Base-by-base conservation (phyloP, 2,113 vertebrate species). In the Microcebus griseorufus region DNA sequence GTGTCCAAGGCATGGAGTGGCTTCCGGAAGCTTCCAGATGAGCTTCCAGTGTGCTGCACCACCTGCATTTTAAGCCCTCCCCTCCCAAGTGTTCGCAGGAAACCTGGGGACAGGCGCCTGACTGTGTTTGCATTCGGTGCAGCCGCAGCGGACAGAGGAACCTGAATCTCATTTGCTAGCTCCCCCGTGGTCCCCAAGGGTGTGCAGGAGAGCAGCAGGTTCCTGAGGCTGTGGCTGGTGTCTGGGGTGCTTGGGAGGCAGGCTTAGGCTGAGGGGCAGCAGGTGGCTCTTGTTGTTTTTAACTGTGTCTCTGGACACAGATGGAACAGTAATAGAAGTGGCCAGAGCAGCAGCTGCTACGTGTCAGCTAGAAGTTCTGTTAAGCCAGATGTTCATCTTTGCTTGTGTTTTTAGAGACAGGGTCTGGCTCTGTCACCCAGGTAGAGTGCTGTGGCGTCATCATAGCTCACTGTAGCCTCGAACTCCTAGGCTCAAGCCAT, bases 61-160 rank as follows among this genome's bases (percentile, higher is more conserved):
- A 2, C 22, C 51, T 48, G 25, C 39, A 6, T 4, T 9, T 32
- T 6, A 79, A 70, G 51, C 39, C 42, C 22, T 67, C 58, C 27
- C 76, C 14, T 37, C 11, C 62, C 58, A 20, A 13, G n/a, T 3
- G 32, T 32, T 22, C 42, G 67, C 72, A 42, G 10, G 88, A 45
- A 11, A 14, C 5, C 34, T 7, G 53, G 75, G 67, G 10, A 34
- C 5, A 17, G 9, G 0, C 16, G 8, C 45, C 48, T 10, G 2
- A 1, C 12, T 1, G 9, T 8, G 8, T 25, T n/a, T 34, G 37
- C 58, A 25, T 12, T 1, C 0, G 16, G 6, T 12, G 27, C 8
- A 4, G 0, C 11, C 0, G 34, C 39, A 3, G 34, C 32, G 29
- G 34, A 37, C 55, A 17, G 29, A 2, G 9, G 18, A 20, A 32